These are phyloP conservation scores for Pyxicephalus adspersus DNA, from an alignment of 2,113 vertebrate genomes.

Conservation along the genomic window DNA sequence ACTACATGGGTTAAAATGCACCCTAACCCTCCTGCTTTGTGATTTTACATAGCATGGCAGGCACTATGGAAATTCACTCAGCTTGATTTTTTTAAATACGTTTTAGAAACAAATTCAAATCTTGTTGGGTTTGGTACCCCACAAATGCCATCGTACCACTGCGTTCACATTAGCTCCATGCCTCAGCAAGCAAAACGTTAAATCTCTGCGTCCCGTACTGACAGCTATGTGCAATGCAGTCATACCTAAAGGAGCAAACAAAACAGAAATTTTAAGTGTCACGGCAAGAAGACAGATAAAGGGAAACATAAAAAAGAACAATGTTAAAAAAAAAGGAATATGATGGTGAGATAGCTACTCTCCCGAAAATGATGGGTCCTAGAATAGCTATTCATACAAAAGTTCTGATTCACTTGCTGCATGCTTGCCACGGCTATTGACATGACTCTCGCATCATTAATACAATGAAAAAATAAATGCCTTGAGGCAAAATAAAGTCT, in stretches of 20 bases:
- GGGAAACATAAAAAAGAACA: neutral
- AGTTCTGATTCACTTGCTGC: neutral
- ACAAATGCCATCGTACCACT: constrained; percentile 73
- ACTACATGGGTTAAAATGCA: no score
- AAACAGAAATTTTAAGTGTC: neutral
- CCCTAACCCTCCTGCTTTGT: no score
- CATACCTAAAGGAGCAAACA: constrained; percentile 71
- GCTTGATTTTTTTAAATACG: no score
- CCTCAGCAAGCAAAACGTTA: constrained; percentile 74
- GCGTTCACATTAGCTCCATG: constrained; percentile 82
- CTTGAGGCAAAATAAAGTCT: no score
- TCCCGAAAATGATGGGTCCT: no score
- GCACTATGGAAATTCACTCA: no score
- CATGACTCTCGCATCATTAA: no score
- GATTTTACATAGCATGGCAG: no score
- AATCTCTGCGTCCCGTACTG: constrained; percentile 67
- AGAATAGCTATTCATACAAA: constrained; percentile 1
- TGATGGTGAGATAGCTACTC: neutral
- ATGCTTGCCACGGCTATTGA: no score
- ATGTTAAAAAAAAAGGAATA: neutral
- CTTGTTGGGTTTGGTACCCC: neutral
- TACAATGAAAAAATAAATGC: no score
- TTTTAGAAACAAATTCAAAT: neutral
- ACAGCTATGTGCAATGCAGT: constrained; percentile 84
- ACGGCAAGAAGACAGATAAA: neutral